Conservation (phyloP, 1,140 invertebrate genomes). For the Theocolax elegans region DNA sequence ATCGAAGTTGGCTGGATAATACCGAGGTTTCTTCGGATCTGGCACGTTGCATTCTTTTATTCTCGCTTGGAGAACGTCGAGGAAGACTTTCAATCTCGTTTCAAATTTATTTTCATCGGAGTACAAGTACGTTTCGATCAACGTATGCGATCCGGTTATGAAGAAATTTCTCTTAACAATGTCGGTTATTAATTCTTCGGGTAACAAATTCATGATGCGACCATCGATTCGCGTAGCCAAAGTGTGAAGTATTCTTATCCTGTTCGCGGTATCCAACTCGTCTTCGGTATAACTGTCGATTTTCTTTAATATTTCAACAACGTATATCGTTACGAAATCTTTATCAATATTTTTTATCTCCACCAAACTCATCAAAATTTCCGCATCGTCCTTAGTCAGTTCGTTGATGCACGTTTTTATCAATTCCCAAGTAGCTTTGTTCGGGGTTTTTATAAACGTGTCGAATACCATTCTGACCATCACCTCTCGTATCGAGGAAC, state of each 20-base stretch:
- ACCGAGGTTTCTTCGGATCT: background rate
- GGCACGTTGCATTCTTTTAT: background rate
- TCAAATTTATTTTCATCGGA: constrained; percentile 1
- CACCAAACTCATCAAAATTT: background rate
- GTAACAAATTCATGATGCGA: background rate
- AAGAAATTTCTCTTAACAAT: background rate
- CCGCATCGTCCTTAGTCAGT: background rate
- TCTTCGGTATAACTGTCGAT: background rate
- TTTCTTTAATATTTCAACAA: constrained; percentile 5
- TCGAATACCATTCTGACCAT: constrained; percentile 17
- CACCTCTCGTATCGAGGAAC: constrained; percentile 18
- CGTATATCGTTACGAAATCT: background rate
- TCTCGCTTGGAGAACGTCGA: background rate
- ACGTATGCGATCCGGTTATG: background rate
- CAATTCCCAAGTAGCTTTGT: background rate
- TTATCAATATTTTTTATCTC: background rate
- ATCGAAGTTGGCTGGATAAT: background rate
- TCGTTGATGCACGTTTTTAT: constrained; percentile 3
- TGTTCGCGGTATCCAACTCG: background rate
- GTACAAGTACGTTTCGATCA: background rate
- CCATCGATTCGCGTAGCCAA: background rate
- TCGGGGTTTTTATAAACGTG: background rate
- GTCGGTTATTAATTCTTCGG: constrained; percentile 15
- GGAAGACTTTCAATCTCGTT: background rate
- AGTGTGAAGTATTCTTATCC: background rate